Evolutionary conservation across 2,797 vertebrate species (phyloP).

Genomic region (Channa striata): DNA sequence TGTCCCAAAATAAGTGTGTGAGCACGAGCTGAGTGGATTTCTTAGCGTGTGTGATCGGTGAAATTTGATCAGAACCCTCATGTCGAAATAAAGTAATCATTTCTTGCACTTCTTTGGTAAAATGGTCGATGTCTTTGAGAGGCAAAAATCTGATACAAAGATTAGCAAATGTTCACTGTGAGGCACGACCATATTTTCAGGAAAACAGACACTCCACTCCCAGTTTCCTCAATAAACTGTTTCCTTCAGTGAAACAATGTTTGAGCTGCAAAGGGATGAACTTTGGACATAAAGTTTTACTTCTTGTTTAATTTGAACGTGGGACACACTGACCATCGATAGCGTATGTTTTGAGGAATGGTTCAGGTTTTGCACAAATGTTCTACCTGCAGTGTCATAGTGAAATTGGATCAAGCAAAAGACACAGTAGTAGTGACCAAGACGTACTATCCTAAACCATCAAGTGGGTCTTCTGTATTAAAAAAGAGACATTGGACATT

Average conservation of each 20-base stretch:
- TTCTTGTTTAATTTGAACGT: slow-evolving; percentile 17
- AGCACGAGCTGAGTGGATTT: background rate
- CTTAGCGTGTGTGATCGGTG: slow-evolving; percentile 4
- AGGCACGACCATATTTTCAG: slow-evolving; percentile 20
- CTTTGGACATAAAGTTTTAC: slow-evolving; percentile 29
- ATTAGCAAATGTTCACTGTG: slow-evolving; percentile 46
- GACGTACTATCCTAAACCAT: background rate
- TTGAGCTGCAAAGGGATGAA: background rate
- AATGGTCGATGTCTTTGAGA: slow-evolving; percentile 15
- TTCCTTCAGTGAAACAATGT: slow-evolving; percentile 28
- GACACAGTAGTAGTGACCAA: too few relatives aligned
- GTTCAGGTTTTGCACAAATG: too few relatives aligned
- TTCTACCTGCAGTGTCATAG: too few relatives aligned
- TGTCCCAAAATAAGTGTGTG: background rate
- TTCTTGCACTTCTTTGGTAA: background rate
- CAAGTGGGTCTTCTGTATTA: background rate
- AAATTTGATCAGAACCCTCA: slow-evolving; percentile 23
- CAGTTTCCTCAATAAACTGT: slow-evolving; percentile 56
- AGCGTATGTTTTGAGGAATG: background rate
- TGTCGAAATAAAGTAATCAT: slow-evolving; percentile 18
- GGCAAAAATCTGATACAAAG: slow-evolving; percentile 46
- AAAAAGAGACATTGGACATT: background rate
- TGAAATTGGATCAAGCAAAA: too few relatives aligned
- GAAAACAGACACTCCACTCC: slow-evolving; percentile 38
- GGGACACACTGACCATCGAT: background rate